Conservation (phyloP, 2,888 invertebrate species). For the Merodon equestris region DNA sequence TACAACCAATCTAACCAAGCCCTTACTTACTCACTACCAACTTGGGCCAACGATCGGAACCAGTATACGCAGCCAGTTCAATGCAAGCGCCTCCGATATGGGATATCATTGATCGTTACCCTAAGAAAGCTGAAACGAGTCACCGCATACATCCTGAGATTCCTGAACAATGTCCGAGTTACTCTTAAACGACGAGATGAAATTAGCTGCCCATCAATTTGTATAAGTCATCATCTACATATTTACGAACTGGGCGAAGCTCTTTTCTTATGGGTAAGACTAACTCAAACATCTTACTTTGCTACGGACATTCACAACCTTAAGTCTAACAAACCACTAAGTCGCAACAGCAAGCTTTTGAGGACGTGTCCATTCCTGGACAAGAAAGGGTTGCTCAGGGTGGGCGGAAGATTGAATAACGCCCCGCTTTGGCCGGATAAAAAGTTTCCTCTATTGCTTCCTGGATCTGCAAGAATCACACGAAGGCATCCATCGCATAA, state of each 20-base stretch:
- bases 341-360: not conserved
- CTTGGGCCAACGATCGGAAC: conserved; percentile 1
- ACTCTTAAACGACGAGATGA: not conserved
- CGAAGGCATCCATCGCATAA: not conserved
- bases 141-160: conserved; percentile 11
- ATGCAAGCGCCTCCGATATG: not conserved
- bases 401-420: not conserved
- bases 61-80: not conserved
- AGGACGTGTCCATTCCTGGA: not conserved
- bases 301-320: not conserved
- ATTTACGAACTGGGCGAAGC: not conserved
- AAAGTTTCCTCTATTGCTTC: not conserved
- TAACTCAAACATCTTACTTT: not conserved
- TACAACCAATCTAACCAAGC: too few species aligned
- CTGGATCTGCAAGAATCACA: not conserved
- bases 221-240: not conserved
- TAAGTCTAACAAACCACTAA: not conserved
- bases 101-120: conserved; percentile 1
- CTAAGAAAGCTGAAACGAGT: conserved; percentile 11
- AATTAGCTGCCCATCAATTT: not conserved
- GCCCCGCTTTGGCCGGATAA: not conserved
- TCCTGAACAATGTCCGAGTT: not conserved
- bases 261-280: not conserved
- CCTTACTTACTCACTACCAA: too few species aligned
- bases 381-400: not conserved